These are phyloP conservation scores for Microctonus brassicae DNA, from an alignment of 2,888 invertebrate species.

Conservation along the genomic window DNA sequence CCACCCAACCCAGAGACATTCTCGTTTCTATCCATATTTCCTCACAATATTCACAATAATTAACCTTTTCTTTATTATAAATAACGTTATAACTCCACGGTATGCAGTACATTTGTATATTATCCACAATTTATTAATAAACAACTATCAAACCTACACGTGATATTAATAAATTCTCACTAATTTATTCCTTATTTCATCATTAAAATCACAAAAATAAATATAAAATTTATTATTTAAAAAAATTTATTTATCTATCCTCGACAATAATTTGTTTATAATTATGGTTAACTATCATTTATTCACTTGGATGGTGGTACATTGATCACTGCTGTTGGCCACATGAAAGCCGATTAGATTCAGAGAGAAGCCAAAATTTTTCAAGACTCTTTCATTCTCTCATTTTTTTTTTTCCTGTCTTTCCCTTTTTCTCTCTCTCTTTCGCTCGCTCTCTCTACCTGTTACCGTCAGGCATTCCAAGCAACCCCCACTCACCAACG, in stretches of 20 bases:
- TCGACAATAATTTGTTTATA: neutral
- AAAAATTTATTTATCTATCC: too few species aligned
- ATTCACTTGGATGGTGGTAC: too few species aligned
- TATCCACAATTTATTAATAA: neutral
- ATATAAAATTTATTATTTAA: too few species aligned
- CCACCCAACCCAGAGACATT: conserved; percentile 49
- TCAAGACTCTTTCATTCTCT: conserved; percentile 16
- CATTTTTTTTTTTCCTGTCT: conserved; percentile 25
- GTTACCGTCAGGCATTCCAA: conserved; percentile 47
- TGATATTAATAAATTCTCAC: too few species aligned
- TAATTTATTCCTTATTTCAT: too few species aligned
- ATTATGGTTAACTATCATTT: too few species aligned
- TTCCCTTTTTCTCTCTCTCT: neutral
- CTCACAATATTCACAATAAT: conserved; percentile 29
- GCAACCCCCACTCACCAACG: conserved; percentile 45
- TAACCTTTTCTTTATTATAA: neutral
- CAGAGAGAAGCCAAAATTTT: conserved; percentile 14
- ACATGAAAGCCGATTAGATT: conserved; percentile 4
- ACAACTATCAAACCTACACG: neutral
- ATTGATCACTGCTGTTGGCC: neutral
- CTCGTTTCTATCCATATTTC: conserved; percentile 58
- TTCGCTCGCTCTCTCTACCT: conserved; percentile 44
- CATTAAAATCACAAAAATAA: too few species aligned
- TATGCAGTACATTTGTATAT: neutral
- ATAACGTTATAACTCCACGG: neutral